Evolutionary conservation across 1,140 invertebrate genomes (phyloP), one percentile per base, ranked within the genome.

Genomic region (Nebria ingens): DNA sequence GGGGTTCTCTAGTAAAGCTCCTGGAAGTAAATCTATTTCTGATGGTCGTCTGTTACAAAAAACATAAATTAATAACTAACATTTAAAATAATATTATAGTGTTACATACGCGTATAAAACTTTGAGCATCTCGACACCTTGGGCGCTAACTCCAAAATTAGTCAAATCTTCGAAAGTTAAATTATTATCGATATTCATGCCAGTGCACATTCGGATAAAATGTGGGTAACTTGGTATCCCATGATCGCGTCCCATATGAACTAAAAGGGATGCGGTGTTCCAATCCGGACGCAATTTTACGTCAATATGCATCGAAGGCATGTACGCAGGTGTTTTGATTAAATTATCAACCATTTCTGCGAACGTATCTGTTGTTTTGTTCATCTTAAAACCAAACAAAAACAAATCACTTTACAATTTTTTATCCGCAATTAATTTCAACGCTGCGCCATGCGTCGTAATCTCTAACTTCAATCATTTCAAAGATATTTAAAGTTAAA

Each of bases 1-100:
- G 0, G 92, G 84, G 34, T 79, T 83, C 73, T 97, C 94, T 15
- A 93, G 73, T 1, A 93, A 70, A 4, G 86, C 89, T 49, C 90
- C 94, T 12, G 89, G 79, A 58, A 95, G 78, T 21, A 97, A 75
- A 65, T 97, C 94, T 51, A 97, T 78, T 61, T 95, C 87, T 58
- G 87, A 79, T n/a, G 86, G 75, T 56, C 76, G 76, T 60, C 85
- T 84, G 51, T 54, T 59, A 64, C 65, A 59, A 29, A 21, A 19
- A 57, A 53, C 53, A 51, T 40, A 19, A 54, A 55, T 53, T 59
- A 53, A 19, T 13, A 50, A 52, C n/a, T 53, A 56, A 53, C n/a
- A 59, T 58, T 57, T 53, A 49, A 20, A 50, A 6, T 51, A 21
- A 56, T 19, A 2, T 52, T 42, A 56, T 54, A 59, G 12, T 51